These are phyloP conservation scores for Dendrocincla tyrannina DNA, from an alignment of 2,797 vertebrate genomes.

Conservation along the genomic window DNA sequence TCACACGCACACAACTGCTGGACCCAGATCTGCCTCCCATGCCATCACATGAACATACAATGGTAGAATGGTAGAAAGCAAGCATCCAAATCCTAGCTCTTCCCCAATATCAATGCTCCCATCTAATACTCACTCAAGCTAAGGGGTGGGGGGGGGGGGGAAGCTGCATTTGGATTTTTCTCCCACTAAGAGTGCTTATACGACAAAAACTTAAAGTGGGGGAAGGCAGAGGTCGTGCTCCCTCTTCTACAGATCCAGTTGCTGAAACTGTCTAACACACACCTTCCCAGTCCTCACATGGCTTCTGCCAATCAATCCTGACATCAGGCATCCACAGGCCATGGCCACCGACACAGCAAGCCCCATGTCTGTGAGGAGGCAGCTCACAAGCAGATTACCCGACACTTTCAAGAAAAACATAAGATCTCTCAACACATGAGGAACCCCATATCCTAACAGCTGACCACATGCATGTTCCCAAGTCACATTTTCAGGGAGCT, in stretches of 20 bases:
- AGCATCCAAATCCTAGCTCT: background rate
- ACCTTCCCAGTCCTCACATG: background rate
- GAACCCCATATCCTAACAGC: background rate
- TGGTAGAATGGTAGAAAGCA: background rate
- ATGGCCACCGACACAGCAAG: background rate
- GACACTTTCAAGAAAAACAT: background rate
- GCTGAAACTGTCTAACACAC: background rate
- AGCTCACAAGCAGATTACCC: background rate
- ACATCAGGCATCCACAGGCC: background rate
- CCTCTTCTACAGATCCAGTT: background rate
- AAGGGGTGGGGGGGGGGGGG: too few relatives aligned
- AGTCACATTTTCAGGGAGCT: background rate
- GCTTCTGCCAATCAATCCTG: background rate
- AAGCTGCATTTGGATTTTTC: background rate
- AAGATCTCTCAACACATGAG: background rate
- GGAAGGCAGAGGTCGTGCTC: background rate
- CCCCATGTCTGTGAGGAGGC: background rate
- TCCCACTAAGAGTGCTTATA: background rate
- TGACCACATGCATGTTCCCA: background rate
- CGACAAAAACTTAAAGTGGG: background rate
- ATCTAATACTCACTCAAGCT: background rate
- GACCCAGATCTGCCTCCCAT: background rate
- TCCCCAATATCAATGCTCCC: background rate
- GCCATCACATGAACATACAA: fast-evolving
- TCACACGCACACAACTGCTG: background rate